Evolutionary conservation across 2,888 invertebrate genomes (phyloP), one percentile per base, ranked within the genome.

Genomic region (Psococerastis gibbosa): DNA sequence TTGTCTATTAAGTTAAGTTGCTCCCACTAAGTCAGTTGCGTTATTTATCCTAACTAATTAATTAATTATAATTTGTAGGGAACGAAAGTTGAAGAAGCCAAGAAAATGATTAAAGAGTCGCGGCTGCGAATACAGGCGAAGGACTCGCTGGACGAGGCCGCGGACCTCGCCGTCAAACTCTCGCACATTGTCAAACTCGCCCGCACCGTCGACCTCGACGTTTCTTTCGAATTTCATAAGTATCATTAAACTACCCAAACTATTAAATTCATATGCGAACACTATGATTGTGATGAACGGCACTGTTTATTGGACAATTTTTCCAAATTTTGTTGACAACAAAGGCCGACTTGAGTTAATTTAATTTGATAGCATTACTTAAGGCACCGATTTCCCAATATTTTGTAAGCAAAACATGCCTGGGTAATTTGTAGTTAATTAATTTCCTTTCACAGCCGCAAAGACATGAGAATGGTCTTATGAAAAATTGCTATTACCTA

Each of bases 91-190:
- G 79, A 82, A 56, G 82, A 84, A 59, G 84, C 84, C 27, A 81
- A 82, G 57, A 79, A 80, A 45, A 61, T 84, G 50, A 82, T 85
- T 52, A 79, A 76, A 32, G 66, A 71, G 47, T 80, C 81, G 23
- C 73, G 74, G 27, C 62, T 85, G 53, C 75, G 77, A 60, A 85
- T 85, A 56, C 64, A 84, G 50, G 77, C 83, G 3, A 76, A 78
- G 53, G 80, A 84, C 61, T 78, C 81, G 61, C 65, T 85, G 49
- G 84, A 85, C 57, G 82, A 82, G 60, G 83, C 83, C 43, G 83
- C 83, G 27, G 71, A 78, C 55, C 70, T 82, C 61, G 77, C 73
- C 41, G 80, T 81, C 6, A 77, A 78, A 57, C 62, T 83, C 52
- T 78, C 82, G 1, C 73, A 74, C 53, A 84, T 84, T 54, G 81